phyloP scores from a whole-genome alignment of 2,888 invertebrate genomes.

The Philereme vetulata region DNA sequence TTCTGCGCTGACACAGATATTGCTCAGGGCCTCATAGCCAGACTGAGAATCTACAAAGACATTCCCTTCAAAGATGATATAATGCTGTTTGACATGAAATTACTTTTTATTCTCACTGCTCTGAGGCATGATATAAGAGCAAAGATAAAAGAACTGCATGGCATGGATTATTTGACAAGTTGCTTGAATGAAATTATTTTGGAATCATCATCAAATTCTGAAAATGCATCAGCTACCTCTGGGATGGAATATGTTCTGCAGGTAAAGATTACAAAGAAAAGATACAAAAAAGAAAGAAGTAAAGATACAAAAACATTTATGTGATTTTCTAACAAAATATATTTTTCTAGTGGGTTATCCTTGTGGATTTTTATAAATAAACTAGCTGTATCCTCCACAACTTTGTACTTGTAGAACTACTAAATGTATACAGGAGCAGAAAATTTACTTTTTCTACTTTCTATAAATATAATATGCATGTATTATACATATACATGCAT shows the following conservation, averaged over 20 bases:
- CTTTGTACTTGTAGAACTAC: no score
- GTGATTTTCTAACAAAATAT: no score
- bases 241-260: constrained; percentile 51
- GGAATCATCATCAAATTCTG: constrained; percentile 56
- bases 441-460: no score
- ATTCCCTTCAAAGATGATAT: constrained; percentile 87
- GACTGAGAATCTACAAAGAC: constrained; percentile 87
- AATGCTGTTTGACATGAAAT: constrained; percentile 93
- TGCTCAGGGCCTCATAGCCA: constrained; percentile 88
- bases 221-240: constrained; percentile 50
- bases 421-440: no score
- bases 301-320: no score
- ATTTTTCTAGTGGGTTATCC: no score
- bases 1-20: constrained; percentile 84
- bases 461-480: no score
- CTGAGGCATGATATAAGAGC: constrained; percentile 87
- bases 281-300: no score
- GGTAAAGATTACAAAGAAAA: constrained; percentile 47
- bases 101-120: constrained; percentile 95
- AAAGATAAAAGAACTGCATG: constrained; percentile 87
- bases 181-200: constrained; percentile 86
- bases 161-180: constrained; percentile 87
- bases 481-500: no score
- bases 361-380: no score
- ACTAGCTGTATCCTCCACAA: no score